Evolutionary conservation across 2,797 vertebrate species (phyloP).

Genomic region (Cephalopachus bancanus): DNA sequence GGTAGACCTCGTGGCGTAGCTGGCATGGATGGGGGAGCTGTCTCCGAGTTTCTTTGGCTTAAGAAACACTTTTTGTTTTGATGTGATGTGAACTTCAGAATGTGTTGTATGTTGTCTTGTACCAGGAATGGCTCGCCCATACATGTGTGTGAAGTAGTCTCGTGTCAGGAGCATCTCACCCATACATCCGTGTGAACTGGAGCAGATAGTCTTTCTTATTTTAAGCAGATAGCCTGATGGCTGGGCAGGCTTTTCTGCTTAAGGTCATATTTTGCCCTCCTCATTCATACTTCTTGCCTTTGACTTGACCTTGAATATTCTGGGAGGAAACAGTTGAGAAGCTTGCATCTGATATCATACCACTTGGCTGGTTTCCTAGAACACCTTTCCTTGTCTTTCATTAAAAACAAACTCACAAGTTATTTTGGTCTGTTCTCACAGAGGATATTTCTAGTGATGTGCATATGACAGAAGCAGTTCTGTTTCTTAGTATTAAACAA

Average conservation of each 20-base stretch:
- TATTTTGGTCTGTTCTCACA: conserved; percentile 19
- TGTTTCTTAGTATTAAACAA: neutral
- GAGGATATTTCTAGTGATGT: conserved; percentile 21
- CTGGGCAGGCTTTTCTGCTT: conserved; percentile 17
- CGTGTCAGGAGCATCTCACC: neutral
- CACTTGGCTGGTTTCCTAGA: conserved; percentile 39
- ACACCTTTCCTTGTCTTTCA: conserved; percentile 24
- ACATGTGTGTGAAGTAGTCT: neutral
- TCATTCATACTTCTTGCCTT: conserved; percentile 29
- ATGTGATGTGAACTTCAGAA: neutral
- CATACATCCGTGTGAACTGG: neutral
- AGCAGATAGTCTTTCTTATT: conserved; percentile 42
- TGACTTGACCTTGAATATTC: conserved; percentile 45
- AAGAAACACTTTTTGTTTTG: conserved; percentile 56
- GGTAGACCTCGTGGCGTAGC: neutral
- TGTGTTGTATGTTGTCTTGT: conserved; percentile 36
- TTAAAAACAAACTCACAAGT: neutral
- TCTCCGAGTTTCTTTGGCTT: conserved; percentile 8
- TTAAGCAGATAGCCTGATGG: conserved; percentile 26
- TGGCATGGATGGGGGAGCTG: neutral
- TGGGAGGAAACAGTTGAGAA: conserved; percentile 11
- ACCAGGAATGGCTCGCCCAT: neutral
- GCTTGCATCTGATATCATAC: neutral
- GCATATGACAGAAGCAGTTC: conserved; percentile 5
- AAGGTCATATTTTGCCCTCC: too few species aligned